These are phyloP conservation scores for Siniperca chuatsi DNA, from an alignment of 2,113 vertebrate species.

Conservation along the genomic window DNA sequence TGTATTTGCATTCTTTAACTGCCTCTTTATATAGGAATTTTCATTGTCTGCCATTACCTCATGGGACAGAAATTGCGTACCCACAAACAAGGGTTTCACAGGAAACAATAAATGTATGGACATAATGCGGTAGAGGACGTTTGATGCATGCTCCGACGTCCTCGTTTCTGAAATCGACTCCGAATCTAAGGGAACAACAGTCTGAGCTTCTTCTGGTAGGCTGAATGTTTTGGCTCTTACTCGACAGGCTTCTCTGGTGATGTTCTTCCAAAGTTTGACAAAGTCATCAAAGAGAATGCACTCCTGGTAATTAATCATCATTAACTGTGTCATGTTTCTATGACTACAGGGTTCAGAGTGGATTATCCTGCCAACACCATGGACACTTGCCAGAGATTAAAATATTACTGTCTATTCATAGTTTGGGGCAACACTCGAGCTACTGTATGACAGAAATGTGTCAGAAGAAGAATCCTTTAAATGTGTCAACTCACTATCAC, in stretches of 20 bases:
- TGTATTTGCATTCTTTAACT: not conserved
- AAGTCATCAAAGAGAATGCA: not conserved
- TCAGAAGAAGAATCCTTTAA: not conserved
- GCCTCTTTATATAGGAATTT: not conserved
- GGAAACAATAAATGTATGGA: not conserved
- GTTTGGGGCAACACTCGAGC: not conserved
- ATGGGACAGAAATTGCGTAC: no score
- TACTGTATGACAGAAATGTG: not conserved
- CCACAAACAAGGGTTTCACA: not conserved
- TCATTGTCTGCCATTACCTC: no score
- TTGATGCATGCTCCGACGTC: not conserved
- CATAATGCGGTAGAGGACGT: not conserved
- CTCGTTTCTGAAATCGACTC: not conserved
- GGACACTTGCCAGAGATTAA: slow-evolving; percentile 38
- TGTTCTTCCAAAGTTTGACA: not conserved
- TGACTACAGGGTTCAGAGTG: not conserved
- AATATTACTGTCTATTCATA: slow-evolving; percentile 25
- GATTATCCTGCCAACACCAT: slow-evolving; percentile 33
- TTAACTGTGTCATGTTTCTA: slow-evolving; percentile 30
- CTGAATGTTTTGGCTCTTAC: not conserved
- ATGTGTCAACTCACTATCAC: not conserved
- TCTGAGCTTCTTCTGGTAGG: not conserved
- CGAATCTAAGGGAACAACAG: not conserved
- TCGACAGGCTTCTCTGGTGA: not conserved
- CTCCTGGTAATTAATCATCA: not conserved